Conservation (phyloP, 2,888 invertebrate genomes). For the Lingula anatina region DNA sequence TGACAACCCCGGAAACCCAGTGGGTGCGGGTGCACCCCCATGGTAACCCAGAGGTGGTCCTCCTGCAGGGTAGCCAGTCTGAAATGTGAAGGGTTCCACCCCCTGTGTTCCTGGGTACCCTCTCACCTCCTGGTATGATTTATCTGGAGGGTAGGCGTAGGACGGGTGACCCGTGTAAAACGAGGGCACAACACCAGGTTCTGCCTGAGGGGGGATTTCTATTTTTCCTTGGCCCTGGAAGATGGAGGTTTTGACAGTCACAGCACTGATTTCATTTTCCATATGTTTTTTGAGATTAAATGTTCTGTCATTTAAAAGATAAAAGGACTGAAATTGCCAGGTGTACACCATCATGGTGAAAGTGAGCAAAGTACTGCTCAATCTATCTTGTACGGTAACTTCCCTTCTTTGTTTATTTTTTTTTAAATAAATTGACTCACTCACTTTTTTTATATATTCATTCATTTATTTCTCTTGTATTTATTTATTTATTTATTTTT, state of each 20-base stretch:
- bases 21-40: slow-evolving; percentile 37
- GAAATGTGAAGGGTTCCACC: slow-evolving; percentile 11
- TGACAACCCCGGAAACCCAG: slow-evolving; percentile 36
- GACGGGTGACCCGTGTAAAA: slow-evolving; percentile 49
- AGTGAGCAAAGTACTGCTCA: too few relatives aligned
- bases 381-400: too few relatives aligned
- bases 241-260: not conserved
- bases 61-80: slow-evolving; percentile 35
- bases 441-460: too few relatives aligned
- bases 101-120: slow-evolving; percentile 39
- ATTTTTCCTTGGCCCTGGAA: slow-evolving; percentile 43
- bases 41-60: slow-evolving; percentile 43
- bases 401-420: too few relatives aligned
- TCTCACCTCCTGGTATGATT: slow-evolving; percentile 35
- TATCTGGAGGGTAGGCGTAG: slow-evolving; percentile 45
- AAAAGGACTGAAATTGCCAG: too few relatives aligned
- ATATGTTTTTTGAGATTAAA: too few relatives aligned
- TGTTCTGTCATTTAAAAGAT: too few relatives aligned
- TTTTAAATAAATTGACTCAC: too few relatives aligned
- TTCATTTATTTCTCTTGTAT: too few relatives aligned
- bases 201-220: slow-evolving; percentile 35
- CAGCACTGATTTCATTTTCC: not conserved
- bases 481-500: too few relatives aligned
- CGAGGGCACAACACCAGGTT: slow-evolving; percentile 40
- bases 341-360: too few relatives aligned